Evolutionary conservation across 2,797 vertebrate genomes (phyloP), one percentile per base, ranked within the genome.

Genomic region (Myotis findleyi): DNA sequence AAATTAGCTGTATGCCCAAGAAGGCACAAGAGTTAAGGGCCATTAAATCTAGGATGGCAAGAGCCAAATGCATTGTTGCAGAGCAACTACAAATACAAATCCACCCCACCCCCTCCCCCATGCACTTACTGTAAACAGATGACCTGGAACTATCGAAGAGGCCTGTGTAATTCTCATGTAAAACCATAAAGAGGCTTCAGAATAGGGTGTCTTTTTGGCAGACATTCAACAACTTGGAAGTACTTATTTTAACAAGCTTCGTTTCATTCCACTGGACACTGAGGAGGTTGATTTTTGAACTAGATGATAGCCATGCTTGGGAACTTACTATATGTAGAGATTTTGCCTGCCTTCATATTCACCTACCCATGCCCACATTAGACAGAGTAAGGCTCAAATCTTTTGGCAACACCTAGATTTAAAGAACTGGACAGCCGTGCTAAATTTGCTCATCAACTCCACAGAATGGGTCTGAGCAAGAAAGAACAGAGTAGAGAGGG

Each of bases 141-240:
- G 47, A 55, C 53, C 95, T 18, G 36, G 62, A 47, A 41, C 59
- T 30, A 41, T 5, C 66, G 6, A 80, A 72, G 71, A 18, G 41
- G 13, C 41, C 59, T 55, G 3, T 55, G 36, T 57, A 51, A 23
- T 66, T 69, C 69, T 27, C 55, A 4, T 20, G 87, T 72, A 51
- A 93, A 95, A 36, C 23, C 33, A 7, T 51, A 47, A 72, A 77
- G 75, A 75, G 20, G 41, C n/a, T 72, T 86, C 85, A 72, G 85
- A 90, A 88, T 38, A 85, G 33, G 73, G 47, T 47, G 30, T 41
- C 30, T 94, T 92, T 71, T 72, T 75, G 83, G 92, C 83, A 96
- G 69, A 79, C 83, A 76, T 76, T 36, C 41, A 59, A 16, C 82
- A 69, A 82, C 47, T 47, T 47, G 71, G 33, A 72, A 93, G 51